Evolutionary conservation across 1,140 invertebrate genomes (phyloP).

Genomic region (Laodelphax striatellus): DNA sequence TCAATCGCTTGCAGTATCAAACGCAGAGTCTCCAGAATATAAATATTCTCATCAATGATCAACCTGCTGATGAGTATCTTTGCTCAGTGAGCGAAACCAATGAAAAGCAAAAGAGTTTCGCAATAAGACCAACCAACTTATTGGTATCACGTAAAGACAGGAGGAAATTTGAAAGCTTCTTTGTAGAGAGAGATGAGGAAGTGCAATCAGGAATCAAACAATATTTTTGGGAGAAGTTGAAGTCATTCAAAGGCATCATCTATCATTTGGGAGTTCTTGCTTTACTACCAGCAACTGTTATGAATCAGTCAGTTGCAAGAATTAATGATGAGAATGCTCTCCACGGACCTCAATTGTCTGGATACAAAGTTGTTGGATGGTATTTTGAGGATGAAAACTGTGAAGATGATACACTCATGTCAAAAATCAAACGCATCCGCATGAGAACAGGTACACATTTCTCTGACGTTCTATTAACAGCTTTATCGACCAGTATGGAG

Average conservation of each 20-base stretch:
- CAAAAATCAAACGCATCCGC: slow-evolving; percentile 33
- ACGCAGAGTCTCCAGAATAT: not conserved
- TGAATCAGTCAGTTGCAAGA: slow-evolving; percentile 29
- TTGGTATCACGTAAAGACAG: not conserved
- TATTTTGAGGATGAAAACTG: slow-evolving; percentile 22
- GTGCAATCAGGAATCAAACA: no score
- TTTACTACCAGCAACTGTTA: slow-evolving; percentile 23
- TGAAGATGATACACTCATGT: slow-evolving; percentile 28
- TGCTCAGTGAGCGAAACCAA: no score
- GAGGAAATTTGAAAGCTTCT: not conserved
- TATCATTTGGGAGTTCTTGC: not conserved
- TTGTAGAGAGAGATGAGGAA: not conserved
- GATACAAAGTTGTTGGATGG: slow-evolving; percentile 32
- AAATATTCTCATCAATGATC: not conserved
- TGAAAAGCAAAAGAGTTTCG: no score
- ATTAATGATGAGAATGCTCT: slow-evolving; percentile 29
- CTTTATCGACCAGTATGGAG: slow-evolving; percentile 30
- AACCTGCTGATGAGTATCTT: not conserved
- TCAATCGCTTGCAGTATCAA: not conserved
- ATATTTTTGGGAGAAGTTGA: not conserved
- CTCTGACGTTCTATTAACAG: slow-evolving; percentile 31
- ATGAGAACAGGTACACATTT: slow-evolving; percentile 26
- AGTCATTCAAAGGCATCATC: not conserved
- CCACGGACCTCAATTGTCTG: slow-evolving; percentile 30
- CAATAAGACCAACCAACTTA: not conserved